These are phyloP conservation scores for Drosophila lowei DNA, from an alignment of 1,140 invertebrate species.

Conservation along the genomic window DNA sequence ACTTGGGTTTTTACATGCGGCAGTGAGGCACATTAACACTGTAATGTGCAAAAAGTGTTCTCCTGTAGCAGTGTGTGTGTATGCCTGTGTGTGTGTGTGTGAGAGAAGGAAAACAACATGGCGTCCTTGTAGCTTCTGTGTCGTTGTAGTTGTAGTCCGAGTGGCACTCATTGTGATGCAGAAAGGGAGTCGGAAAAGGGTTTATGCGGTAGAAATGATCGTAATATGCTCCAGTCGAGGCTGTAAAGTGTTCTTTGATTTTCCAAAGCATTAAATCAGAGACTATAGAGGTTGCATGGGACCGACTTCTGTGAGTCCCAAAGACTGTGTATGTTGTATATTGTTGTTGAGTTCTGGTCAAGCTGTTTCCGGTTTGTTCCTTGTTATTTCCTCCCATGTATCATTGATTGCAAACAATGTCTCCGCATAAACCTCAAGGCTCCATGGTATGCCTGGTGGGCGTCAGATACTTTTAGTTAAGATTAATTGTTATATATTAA, in stretches of 20 bases:
- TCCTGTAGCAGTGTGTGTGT: slow-evolving; percentile 22
- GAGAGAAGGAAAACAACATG: slow-evolving; percentile 64
- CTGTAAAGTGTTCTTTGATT: not conserved
- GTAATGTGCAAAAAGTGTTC: slow-evolving; percentile 81
- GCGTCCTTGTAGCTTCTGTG: slow-evolving; percentile 52
- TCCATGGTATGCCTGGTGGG: slow-evolving; percentile 22
- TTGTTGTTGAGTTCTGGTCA: too few relatives aligned
- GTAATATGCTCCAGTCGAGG: not conserved
- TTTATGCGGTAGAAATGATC: slow-evolving; percentile 14
- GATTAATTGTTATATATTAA: slow-evolving; percentile 82
- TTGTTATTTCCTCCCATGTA: not conserved
- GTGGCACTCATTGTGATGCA: slow-evolving; percentile 65
- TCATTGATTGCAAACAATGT: too few relatives aligned
- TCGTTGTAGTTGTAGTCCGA: slow-evolving; percentile 59
- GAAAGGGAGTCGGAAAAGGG: slow-evolving; percentile 31
- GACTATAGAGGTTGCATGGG: too few relatives aligned
- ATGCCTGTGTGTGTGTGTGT: slow-evolving; percentile 13
- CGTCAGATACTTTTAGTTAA: slow-evolving; percentile 78
- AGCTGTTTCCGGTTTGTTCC: not conserved
- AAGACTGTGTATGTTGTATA: too few relatives aligned
- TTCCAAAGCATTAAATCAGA: not conserved
- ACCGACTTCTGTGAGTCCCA: not conserved
- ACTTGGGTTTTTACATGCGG: slow-evolving; percentile 81
- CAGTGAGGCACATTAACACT: slow-evolving; percentile 83
- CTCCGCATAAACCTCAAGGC: slow-evolving; percentile 24